Evolutionary conservation across 2,113 vertebrate genomes (phyloP), one percentile per base, ranked within the genome.

Genomic region (Seriola quinqueradiata): DNA sequence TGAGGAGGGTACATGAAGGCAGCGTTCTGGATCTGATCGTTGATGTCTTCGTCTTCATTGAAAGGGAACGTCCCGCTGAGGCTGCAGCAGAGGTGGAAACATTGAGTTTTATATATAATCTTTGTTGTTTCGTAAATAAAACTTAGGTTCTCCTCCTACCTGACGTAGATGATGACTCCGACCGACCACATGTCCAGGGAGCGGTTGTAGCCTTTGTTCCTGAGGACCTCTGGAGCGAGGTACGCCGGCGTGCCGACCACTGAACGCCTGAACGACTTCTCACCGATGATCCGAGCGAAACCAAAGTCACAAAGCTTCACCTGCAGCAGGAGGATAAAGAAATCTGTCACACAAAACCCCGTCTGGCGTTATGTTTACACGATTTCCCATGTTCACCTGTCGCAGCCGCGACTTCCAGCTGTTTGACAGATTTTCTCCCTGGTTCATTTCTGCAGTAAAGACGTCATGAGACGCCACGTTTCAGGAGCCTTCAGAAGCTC

Each of bases 1-100:
- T 99, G 97, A 5, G 98, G 97, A n/a, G 98, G 98, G 80, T 99
- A 99, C 98, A 99, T 99, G 94, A 99, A 99, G 88, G 97, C 97
- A 8, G 98, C 98, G 66, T 99, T 99, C 91, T 99, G 97, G 92
- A 99, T 99, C 91, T 99, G 98, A 93, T 99, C 98, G 1, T 99
- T 97, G 71, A 99, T 99, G 77, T 99, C 98, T 91, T 99, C 98
- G 63, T 99, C 98, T 90, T 99, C 98, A 23, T 99, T 99, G 89
- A 99, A 99, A 0, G 98, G 98, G 71, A 99, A 99, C 0, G 98
- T 99, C 52, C 98, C 98, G 14, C 98, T 99, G 23, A 99, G 96
- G 86, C 98, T 99, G 77, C 13, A 52, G 46, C 4, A 32, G 5
- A 66, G 3, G 42, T 0, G 1, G 21, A 65, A 28, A 28, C 28